phyloP scores from a whole-genome alignment of 2,797 vertebrate genomes.

The Alfaro cultratus region DNA sequence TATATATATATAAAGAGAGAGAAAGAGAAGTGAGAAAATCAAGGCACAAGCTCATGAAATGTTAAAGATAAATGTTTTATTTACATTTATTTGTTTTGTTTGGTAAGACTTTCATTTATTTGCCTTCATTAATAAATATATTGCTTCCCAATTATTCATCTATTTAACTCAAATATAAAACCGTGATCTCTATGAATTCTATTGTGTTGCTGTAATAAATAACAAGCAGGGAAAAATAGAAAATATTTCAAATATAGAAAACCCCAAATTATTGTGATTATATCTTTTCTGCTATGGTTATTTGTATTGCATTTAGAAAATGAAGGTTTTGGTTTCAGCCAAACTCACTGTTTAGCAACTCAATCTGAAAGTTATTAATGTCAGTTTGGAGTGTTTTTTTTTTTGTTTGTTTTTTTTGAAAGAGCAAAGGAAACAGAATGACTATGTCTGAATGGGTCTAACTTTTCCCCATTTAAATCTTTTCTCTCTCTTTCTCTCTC shows the following conservation, averaged over 20 bases:
- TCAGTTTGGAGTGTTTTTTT: slow-evolving; percentile 18
- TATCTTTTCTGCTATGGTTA: slow-evolving; percentile 3
- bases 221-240: neutral
- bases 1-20: neutral
- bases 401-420: neutral
- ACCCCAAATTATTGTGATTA: neutral
- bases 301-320: slow-evolving; percentile 14
- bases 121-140: neutral
- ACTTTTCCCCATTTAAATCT: slow-evolving; percentile 10
- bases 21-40: neutral
- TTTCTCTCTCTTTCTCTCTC: slow-evolving; percentile 22
- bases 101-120: neutral
- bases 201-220: neutral
- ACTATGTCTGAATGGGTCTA: slow-evolving; percentile 21
- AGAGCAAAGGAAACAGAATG: slow-evolving; percentile 34
- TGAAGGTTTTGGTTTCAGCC: neutral
- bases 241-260: slow-evolving; percentile 3
- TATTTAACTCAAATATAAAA: neutral
- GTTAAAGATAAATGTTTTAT: neutral
- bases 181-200: neutral
- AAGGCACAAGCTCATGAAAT: neutral
- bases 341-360: slow-evolving; percentile 28
- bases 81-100: neutral
- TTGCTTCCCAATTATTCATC: too few relatives aligned
- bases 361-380: slow-evolving; percentile 27